Evolutionary conservation across 2,113 vertebrate genomes (phyloP), one percentile per base, ranked within the genome.

Genomic region (Peucedramus taeniatus): DNA sequence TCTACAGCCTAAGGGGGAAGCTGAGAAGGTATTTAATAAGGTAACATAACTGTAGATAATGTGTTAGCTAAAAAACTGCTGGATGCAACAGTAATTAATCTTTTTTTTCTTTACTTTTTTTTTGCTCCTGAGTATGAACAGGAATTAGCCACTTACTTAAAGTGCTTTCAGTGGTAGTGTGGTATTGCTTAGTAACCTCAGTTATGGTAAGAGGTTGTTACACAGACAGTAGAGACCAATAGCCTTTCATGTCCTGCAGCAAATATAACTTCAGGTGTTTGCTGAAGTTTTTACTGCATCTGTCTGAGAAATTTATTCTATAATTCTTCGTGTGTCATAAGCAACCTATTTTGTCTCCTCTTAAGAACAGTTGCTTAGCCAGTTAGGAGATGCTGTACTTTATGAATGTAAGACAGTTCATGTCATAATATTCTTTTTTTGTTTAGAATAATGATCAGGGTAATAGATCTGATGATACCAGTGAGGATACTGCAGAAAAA

Each of bases 11-110:
- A 11, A 76, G n/a, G 33, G 18, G 8, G 56, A 76, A 65, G 35
- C 24, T 1, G 7, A 78, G 78, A 90, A 96, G 97, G 97, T 97
- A 96, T 86, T 63, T 89, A 71, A n/a, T 30, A 37, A 40, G 71
- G 7, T 64, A 51, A 56, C 5, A 2, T 88, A 80, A 69, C 10
- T 83, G n/a, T 39, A 81, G 30, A 39, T 60, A 77, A 64, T 56
- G 7, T 21, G 7, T 68, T 51, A 64, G 19, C 33, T 84, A 31
- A 60, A 78, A 89, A 80, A 6, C 21, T 91, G 18, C 23, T 92
- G 54, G 8, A 26, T 76, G 59, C 33, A 88, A 21, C 8, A 64
- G 15, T 40, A 79, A 15, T 53, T 40, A 68, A 6, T 15, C 2
- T 56, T n/a, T 79, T 82, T 53, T 21, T 64, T 15, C 13, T 57